Conservation (phyloP, 2,113 vertebrate genomes). For the Microtus richardsoni region DNA sequence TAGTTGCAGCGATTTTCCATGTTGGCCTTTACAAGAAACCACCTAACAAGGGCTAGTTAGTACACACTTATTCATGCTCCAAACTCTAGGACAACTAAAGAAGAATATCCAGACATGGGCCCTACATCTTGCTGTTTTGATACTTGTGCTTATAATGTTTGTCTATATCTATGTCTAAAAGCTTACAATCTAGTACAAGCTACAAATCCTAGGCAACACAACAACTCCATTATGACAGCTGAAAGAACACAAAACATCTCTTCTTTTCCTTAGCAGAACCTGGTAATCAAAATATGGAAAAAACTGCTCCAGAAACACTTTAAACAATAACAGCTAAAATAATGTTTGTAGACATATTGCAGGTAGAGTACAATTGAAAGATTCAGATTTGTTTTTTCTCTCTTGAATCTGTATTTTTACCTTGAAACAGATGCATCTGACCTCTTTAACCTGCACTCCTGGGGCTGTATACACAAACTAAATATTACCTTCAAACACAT, state of each 20-base stretch:
- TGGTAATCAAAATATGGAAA: constrained; percentile 15
- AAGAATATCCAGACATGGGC: neutral
- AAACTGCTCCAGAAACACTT: neutral
- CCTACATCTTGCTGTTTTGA: neutral
- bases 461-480: neutral
- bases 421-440: constrained; percentile 31
- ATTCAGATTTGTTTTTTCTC: constrained; percentile 35
- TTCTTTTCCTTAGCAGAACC: constrained; percentile 15
- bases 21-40: neutral
- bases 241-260: neutral
- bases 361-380: neutral
- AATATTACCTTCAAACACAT: constrained; percentile 57
- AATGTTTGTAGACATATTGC: neutral
- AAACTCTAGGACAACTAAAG: neutral
- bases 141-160: neutral
- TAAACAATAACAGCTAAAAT: constrained; percentile 48
- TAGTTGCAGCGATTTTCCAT: neutral
- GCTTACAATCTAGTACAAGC: neutral
- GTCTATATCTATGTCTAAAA: neutral
- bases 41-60: neutral
- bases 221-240: neutral
- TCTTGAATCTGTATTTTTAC: neutral
- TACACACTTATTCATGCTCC: neutral
- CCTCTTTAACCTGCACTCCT: neutral
- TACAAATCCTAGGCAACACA: neutral